A percentile compares a stretch with the other conserved stretches of the same genome.
Conservation (phyloP, 2,888 invertebrate species). For the Andrena haemorrhoa region DNA sequence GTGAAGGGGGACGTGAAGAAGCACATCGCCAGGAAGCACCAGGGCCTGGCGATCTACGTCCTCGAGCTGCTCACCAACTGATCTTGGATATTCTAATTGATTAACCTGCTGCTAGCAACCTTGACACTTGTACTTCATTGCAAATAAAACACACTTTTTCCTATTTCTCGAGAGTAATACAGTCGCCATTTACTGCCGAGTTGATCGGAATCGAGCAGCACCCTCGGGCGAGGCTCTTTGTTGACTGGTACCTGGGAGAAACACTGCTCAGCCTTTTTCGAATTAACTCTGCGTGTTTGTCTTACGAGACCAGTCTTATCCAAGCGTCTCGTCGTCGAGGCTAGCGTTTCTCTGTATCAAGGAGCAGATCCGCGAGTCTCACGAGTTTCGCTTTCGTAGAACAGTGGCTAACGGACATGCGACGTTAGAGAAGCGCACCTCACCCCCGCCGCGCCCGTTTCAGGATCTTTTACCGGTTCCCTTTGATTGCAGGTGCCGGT, state of each 20-base stretch:
- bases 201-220: too few species aligned
- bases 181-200: too few species aligned
- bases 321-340: too few species aligned
- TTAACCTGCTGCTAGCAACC: not conserved
- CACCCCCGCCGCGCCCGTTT: not conserved
- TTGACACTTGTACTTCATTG: slow-evolving; percentile 6
- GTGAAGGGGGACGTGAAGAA: slow-evolving; percentile 71
- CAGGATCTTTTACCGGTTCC: not conserved
- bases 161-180: too few species aligned
- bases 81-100: not conserved
- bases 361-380: too few species aligned
- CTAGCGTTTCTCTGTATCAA: too few species aligned
- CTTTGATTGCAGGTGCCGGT: slow-evolving; percentile 35
- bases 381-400: too few species aligned
- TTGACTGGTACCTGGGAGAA: too few species aligned
- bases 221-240: too few species aligned
- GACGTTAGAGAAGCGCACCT: too few species aligned
- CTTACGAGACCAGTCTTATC: too few species aligned
- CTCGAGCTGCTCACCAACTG: slow-evolving; percentile 58
- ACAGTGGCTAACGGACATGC: too few species aligned
- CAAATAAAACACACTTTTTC: not conserved
- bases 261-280: not conserved
- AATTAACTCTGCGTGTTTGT: not conserved
- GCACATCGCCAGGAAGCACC: slow-evolving; percentile 67
- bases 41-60: slow-evolving; percentile 56